These are phyloP conservation scores for Pseudochirops corinnae DNA, from an alignment of 2,797 vertebrate genomes.

Conservation along the genomic window DNA sequence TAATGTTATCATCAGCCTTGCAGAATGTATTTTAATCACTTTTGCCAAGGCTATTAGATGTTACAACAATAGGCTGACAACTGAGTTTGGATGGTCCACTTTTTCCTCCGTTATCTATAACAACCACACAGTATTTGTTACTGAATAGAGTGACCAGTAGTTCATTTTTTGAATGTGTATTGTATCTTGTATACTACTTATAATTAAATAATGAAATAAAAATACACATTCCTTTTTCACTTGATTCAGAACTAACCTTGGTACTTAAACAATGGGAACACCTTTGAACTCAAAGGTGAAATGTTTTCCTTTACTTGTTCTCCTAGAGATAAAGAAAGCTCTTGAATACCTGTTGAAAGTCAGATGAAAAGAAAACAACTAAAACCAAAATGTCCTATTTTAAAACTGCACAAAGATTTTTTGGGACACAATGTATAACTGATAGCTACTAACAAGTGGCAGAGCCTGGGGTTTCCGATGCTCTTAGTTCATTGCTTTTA, in stretches of 20 bases:
- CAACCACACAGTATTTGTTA: neutral
- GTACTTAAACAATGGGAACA: neutral
- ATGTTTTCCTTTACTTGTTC: neutral
- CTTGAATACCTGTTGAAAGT: neutral
- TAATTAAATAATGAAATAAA: conserved; percentile 1
- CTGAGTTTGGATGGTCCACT: neutral
- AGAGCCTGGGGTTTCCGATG: neutral
- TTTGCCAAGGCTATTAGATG: neutral
- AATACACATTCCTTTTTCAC: neutral
- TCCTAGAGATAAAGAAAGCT: neutral
- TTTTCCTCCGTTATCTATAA: neutral
- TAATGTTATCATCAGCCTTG: neutral
- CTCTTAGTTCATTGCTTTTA: neutral
- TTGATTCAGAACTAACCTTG: neutral
- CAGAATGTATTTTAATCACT: neutral
- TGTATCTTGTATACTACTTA: neutral
- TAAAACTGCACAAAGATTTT: neutral
- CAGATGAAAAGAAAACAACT: neutral
- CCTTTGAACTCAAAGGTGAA: neutral
- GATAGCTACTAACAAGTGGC: neutral
- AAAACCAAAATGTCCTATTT: neutral
- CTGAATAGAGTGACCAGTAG: neutral
- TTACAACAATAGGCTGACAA: neutral
- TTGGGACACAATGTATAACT: neutral
- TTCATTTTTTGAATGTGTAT: neutral